phyloP scores from a whole-genome alignment of 2,797 vertebrate species.

The Galagoides demidoff region DNA sequence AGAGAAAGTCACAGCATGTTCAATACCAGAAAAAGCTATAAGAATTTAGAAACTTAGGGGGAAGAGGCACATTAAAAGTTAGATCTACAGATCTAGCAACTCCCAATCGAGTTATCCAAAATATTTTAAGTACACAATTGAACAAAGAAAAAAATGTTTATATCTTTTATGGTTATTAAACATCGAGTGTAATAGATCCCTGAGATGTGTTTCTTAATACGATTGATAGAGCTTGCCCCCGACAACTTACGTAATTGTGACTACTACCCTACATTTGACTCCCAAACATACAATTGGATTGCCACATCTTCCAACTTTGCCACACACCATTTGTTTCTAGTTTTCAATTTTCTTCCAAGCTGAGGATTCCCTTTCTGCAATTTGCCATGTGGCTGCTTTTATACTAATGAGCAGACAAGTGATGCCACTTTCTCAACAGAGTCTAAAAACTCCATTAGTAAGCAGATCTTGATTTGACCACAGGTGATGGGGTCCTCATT shows the following conservation, averaged over 20 bases:
- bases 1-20: not conserved
- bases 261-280: not conserved
- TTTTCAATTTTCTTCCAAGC: not conserved
- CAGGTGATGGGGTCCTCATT: too few species aligned
- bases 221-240: not conserved
- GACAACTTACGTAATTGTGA: not conserved
- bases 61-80: not conserved
- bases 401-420: not conserved
- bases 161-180: not conserved
- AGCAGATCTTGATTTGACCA: not conserved
- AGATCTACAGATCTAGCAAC: not conserved
- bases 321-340: not conserved
- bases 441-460: not conserved
- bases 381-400: not conserved
- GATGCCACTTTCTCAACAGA: not conserved
- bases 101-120: not conserved
- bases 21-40: not conserved
- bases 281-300: not conserved
- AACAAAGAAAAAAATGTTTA: not conserved
- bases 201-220: not conserved
- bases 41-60: not conserved
- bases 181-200: not conserved
- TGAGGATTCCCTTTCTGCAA: not conserved
- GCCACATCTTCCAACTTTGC: not conserved
- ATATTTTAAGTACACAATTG: not conserved